Conservation (phyloP, 2,113 vertebrate genomes). For the Limanda limanda region DNA sequence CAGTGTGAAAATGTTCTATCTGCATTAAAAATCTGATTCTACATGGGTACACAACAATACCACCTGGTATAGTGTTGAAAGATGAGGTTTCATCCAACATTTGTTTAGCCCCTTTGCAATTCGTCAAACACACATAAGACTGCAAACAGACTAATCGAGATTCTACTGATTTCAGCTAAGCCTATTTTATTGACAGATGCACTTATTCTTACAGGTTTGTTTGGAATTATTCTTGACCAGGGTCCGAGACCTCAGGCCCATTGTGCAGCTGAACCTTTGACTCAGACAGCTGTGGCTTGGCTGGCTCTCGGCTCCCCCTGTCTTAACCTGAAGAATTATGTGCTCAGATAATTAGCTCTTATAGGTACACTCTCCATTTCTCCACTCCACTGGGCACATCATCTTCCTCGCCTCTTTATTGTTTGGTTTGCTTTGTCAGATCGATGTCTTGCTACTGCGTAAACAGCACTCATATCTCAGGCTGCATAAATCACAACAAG, state of each 20-base stretch:
- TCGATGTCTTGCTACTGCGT: constrained; percentile 87
- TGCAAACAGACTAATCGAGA: constrained; percentile 26
- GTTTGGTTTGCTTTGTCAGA: constrained; percentile 88
- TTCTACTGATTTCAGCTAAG: constrained; percentile 17
- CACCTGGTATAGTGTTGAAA: neutral
- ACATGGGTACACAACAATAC: neutral
- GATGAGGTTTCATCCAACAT: neutral
- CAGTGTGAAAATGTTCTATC: neutral
- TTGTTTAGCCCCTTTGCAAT: constrained; percentile 16
- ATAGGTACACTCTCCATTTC: constrained; percentile 87
- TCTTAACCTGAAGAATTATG: constrained; percentile 87
- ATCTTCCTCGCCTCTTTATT: constrained; percentile 87
- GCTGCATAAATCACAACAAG: constrained; percentile 86
- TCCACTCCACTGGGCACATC: constrained; percentile 86
- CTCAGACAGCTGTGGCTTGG: constrained; percentile 72
- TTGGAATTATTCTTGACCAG: constrained; percentile 58
- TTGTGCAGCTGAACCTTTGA: constrained; percentile 54
- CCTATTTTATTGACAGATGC: constrained; percentile 23
- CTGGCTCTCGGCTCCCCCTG: constrained; percentile 73
- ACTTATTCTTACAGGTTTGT: constrained; percentile 35
- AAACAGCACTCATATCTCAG: constrained; percentile 85
- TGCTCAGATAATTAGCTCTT: constrained; percentile 86
- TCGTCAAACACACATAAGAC: constrained; percentile 3
- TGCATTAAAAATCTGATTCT: neutral
- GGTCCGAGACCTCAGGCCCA: constrained; percentile 55